phyloP scores from a whole-genome alignment of 2,888 invertebrate species.

The Leptogaster cylindrica region DNA sequence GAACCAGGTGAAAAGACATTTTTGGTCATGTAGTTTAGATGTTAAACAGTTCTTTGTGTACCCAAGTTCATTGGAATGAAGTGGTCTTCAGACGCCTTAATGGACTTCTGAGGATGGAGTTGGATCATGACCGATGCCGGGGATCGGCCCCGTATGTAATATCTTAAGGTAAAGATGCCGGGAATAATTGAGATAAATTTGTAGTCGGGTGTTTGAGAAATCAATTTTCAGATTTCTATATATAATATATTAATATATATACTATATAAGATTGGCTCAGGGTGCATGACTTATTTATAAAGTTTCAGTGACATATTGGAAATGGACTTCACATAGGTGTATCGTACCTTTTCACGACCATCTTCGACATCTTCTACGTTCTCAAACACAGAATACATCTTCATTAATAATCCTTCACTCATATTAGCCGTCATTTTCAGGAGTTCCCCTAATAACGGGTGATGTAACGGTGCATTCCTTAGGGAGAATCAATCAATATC shows the following conservation, averaged over 20 bases:
- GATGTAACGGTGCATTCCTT: conserved; percentile 5
- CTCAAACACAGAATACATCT: neutral
- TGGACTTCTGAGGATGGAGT: conserved; percentile 21
- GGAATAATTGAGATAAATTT: conserved; percentile 36
- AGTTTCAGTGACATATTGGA: neutral
- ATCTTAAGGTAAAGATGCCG: neutral
- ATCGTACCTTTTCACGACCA: neutral
- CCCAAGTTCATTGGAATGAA: conserved; percentile 30
- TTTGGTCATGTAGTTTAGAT: conserved; percentile 37
- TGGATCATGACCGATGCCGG: neutral
- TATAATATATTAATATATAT: too few species aligned
- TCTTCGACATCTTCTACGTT: neutral
- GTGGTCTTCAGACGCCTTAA: conserved; percentile 35
- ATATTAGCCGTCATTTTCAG: conserved; percentile 29
- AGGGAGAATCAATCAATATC: conserved; percentile 35
- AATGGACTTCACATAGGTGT: too few species aligned
- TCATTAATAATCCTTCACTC: conserved; percentile 35
- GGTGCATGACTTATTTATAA: too few species aligned
- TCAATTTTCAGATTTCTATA: conserved; percentile 30
- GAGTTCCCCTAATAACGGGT: conserved; percentile 3
- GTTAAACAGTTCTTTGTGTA: conserved; percentile 37
- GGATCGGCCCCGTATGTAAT: conserved; percentile 1
- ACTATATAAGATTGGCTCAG: too few species aligned
- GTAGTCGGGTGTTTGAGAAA: conserved; percentile 11
- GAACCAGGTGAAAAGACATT: conserved; percentile 38